Conservation (phyloP, 2,113 vertebrate genomes). For the Hucho hucho region DNA sequence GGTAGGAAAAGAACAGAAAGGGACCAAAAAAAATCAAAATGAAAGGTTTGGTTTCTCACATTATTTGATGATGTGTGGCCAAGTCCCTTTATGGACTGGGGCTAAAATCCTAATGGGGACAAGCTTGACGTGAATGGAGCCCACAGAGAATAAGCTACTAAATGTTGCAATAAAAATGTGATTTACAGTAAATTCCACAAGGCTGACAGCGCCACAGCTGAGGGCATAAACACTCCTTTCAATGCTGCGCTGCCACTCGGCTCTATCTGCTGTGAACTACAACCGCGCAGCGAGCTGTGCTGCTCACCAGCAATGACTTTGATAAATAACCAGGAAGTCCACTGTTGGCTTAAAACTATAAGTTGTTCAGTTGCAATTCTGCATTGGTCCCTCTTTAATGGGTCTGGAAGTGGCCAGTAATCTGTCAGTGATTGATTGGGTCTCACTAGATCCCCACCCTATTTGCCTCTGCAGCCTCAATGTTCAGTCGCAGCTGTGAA, state of each 20-base stretch:
- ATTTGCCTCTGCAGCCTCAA: constrained; percentile 78
- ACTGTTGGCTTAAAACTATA: constrained; percentile 99
- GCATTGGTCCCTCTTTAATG: constrained; percentile 99
- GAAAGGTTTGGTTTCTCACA: constrained; percentile 82
- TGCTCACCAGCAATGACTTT: constrained; percentile 98
- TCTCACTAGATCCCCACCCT: constrained; percentile 85
- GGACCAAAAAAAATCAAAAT: constrained; percentile 56
- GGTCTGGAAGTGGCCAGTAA: constrained; percentile 99
- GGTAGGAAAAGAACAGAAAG: constrained; percentile 13
- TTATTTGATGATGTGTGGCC: constrained; percentile 97
- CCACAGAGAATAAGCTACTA: constrained; percentile 99
- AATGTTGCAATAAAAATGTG: constrained; percentile 99
- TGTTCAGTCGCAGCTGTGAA: constrained; percentile 68
- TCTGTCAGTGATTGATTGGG: constrained; percentile 99
- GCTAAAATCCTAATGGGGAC: constrained; percentile 99
- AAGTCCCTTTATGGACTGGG: constrained; percentile 92
- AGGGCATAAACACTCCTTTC: constrained; percentile 99
- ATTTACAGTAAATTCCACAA: constrained; percentile 99
- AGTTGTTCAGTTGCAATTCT: constrained; percentile 99
- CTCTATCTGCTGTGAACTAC: constrained; percentile 95
- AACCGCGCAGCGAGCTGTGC: constrained; percentile 91
- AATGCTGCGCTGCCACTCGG: constrained; percentile 88
- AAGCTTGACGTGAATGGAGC: constrained; percentile 99
- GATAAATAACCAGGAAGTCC: constrained; percentile 99
- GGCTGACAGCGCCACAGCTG: constrained; percentile 98